Conservation (phyloP, 2,113 vertebrate species). For the Lepus americanus region DNA sequence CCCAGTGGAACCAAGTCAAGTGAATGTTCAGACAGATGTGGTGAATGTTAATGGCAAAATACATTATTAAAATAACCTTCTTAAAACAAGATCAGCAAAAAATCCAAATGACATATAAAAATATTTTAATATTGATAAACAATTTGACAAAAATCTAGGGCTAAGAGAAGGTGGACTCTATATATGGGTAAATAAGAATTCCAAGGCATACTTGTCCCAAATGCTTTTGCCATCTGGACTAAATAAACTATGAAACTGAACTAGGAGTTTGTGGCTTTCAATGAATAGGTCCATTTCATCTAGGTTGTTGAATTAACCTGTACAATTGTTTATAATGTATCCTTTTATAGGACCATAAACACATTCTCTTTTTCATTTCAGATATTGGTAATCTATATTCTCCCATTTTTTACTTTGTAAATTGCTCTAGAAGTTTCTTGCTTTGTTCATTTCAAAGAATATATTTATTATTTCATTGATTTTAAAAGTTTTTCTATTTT, state of each 20-base stretch:
- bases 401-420: background rate
- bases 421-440: background rate
- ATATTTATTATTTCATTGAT: background rate
- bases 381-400: background rate
- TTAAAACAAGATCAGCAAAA: background rate
- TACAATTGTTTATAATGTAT: background rate
- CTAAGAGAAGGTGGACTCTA: background rate
- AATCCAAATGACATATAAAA: background rate
- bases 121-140: background rate
- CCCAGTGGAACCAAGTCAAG: background rate
- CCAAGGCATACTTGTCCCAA: background rate
- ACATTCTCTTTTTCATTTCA: background rate
- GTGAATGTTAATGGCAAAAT: background rate
- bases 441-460: background rate
- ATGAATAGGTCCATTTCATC: background rate
- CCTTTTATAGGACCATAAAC: background rate
- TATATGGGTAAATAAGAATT: background rate
- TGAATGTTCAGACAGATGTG: background rate
- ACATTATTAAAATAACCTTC: background rate
- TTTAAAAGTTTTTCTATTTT: constrained; percentile 43
- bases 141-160: background rate
- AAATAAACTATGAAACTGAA: background rate
- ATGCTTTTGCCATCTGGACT: background rate
- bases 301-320: background rate
- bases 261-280: background rate